Percentiles rank a stretch among this genome's conserved stretches.
These are phyloP conservation scores for Lontra canadensis DNA, from an alignment of 2,113 vertebrate genomes.

Conservation along the genomic window DNA sequence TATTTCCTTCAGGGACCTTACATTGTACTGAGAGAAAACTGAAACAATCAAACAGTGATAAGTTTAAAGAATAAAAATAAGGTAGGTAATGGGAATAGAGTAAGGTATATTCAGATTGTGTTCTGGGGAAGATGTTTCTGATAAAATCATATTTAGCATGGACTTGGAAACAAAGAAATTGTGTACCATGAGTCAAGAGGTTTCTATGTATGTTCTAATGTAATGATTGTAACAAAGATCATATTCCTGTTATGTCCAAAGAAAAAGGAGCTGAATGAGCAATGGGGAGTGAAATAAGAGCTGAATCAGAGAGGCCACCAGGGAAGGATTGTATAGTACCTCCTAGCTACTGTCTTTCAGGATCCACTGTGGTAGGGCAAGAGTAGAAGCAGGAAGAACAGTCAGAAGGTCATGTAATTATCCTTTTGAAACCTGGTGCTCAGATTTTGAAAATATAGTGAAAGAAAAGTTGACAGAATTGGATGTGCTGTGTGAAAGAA, in stretches of 20 bases:
- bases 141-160: background rate
- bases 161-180: background rate
- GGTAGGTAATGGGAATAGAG: background rate
- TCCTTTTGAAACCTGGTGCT: background rate
- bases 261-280: background rate
- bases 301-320: background rate
- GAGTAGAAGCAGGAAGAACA: background rate
- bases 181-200: background rate
- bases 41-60: background rate
- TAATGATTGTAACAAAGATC: background rate
- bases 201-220: background rate
- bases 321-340: background rate
- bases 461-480: background rate
- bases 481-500: background rate
- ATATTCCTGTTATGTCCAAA: background rate
- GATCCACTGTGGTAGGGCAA: background rate
- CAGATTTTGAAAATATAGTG: background rate
- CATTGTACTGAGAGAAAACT: background rate
- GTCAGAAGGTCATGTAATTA: background rate
- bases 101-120: background rate
- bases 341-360: background rate
- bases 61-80: background rate
- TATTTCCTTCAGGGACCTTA: background rate
- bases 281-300: background rate
- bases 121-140: background rate